phyloP scores from a whole-genome alignment of 2,113 vertebrate genomes.

The Boulengeromyrus knoepffleri region DNA sequence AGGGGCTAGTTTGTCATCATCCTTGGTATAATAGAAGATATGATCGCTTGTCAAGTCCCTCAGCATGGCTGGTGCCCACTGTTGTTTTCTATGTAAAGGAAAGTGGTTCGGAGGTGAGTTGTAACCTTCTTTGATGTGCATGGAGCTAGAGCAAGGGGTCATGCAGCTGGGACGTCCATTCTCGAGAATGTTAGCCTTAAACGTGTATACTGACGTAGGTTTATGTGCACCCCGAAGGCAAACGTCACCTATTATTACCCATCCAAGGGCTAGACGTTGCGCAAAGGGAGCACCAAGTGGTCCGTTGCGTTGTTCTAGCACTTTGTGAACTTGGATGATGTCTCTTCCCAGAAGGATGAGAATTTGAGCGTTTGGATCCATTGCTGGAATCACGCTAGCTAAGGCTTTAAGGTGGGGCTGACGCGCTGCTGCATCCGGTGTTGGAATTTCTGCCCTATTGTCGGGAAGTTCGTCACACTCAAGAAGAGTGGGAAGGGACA shows the following conservation, averaged over 20 bases:
- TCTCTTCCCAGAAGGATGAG: not conserved
- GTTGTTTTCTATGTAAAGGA: not conserved
- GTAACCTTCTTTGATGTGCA: conserved; percentile 9
- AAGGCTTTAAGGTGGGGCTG: not conserved
- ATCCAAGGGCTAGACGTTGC: too few species aligned
- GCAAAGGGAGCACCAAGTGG: not conserved
- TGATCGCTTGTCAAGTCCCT: too few species aligned
- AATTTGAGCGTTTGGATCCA: conserved; percentile 14
- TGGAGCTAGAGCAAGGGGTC: not conserved
- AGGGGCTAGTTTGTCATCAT: conserved; percentile 1
- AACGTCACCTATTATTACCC: not conserved
- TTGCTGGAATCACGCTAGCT: not conserved
- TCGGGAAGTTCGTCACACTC: not conserved
- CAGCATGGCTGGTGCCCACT: too few species aligned
- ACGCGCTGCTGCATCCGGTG: not conserved
- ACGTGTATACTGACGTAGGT: not conserved
- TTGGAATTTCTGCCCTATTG: not conserved
- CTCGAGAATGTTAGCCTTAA: conserved; percentile 12
- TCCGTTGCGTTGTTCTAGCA: too few species aligned
- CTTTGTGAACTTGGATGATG: too few species aligned
- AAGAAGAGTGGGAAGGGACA: not conserved
- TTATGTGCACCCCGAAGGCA: conserved; percentile 20
- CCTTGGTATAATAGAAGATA: too few species aligned
- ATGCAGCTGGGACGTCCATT: conserved; percentile 2
- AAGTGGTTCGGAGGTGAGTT: not conserved